phyloP scores from a whole-genome alignment of 2,888 invertebrate species.

The Chymomyza caudatula region DNA sequence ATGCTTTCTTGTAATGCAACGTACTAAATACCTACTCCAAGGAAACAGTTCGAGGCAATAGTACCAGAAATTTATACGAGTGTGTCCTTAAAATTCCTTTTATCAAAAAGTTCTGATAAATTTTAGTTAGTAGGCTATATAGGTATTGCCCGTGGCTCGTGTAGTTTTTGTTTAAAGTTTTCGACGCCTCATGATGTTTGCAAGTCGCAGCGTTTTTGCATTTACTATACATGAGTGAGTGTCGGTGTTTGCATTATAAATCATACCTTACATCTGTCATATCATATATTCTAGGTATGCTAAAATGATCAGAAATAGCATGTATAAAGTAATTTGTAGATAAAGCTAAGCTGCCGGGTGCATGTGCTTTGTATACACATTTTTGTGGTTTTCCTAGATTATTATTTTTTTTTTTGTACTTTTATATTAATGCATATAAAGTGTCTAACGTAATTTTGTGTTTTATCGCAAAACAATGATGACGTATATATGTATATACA shows the following conservation, averaged over 20 bases:
- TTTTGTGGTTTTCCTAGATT: not conserved
- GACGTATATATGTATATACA: too few relatives aligned
- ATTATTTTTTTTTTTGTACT: slow-evolving; percentile 7
- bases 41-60: not conserved
- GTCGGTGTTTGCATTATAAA: slow-evolving; percentile 1
- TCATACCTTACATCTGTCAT: slow-evolving; percentile 12
- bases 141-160: not conserved
- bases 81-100: not conserved
- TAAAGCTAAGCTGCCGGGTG: not conserved
- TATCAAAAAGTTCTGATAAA: too few relatives aligned
- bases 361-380: not conserved
- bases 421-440: slow-evolving; percentile 48
- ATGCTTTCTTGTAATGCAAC: slow-evolving; percentile 63
- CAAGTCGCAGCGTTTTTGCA: slow-evolving; percentile 55
- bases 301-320: slow-evolving; percentile 7
- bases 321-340: not conserved
- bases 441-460: too few relatives aligned
- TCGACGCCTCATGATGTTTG: slow-evolving; percentile 55
- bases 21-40: not conserved
- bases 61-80: not conserved
- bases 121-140: too few relatives aligned
- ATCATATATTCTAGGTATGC: slow-evolving; percentile 37
- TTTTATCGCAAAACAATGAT: too few relatives aligned
- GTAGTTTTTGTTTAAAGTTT: not conserved
- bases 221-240: not conserved